phyloP scores from a whole-genome alignment of 2,113 vertebrate species.

The Erpornis zantholeuca region DNA sequence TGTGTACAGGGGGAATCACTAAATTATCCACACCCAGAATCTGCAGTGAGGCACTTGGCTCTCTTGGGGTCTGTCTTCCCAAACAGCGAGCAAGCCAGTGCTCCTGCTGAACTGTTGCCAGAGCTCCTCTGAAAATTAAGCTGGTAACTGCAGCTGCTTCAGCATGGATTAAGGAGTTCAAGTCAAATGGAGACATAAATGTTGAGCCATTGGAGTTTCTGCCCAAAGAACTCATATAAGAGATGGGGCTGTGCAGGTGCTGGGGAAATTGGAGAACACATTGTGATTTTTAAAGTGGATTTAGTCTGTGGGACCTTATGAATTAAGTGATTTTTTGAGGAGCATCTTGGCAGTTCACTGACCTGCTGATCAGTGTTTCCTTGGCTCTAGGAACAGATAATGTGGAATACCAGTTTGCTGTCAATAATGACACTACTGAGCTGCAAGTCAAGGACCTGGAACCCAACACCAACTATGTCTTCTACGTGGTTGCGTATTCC shows the following conservation, averaged over 20 bases:
- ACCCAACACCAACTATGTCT: conserved; percentile 89
- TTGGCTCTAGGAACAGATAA: conserved; percentile 80
- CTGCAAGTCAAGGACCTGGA: conserved; percentile 91
- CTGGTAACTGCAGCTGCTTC: neutral
- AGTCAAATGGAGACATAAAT: neutral
- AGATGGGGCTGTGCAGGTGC: neutral
- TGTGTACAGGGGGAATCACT: neutral
- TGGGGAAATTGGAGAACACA: neutral
- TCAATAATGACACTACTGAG: conserved; percentile 97
- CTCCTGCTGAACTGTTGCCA: neutral
- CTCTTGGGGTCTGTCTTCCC: neutral
- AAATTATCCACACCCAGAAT: neutral
- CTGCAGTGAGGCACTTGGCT: neutral
- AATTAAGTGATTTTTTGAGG: neutral
- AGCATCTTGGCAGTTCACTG: neutral
- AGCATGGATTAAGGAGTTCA: neutral
- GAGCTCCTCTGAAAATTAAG: neutral
- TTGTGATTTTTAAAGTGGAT: neutral
- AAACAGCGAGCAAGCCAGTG: neutral
- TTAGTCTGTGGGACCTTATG: neutral
- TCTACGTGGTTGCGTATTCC: conserved; percentile 95
- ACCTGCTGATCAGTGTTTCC: conserved; percentile 27
- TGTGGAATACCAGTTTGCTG: conserved; percentile 94
- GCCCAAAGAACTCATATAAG: neutral
- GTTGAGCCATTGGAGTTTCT: neutral